Base-by-base conservation (phyloP, 2,113 vertebrate genomes). In the Perca schrenkii region DNA sequence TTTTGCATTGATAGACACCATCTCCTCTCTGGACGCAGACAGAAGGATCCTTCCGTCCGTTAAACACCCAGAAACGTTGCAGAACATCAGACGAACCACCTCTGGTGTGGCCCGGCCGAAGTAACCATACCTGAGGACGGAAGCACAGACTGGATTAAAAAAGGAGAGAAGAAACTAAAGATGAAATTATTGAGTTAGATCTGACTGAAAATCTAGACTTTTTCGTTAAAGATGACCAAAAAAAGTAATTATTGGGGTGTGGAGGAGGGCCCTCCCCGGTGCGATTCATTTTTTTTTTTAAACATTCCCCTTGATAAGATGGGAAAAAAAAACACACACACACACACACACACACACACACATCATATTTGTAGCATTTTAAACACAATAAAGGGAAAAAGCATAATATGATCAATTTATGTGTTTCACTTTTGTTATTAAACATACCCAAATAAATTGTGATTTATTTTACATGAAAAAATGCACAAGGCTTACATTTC, bases 31-130 rank as follows among this genome's bases (percentile, higher is more conserved):
- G 12, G 94, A 93, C 17, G 77, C 91, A 8, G 96, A 96, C 68
- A 98, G 62, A 31, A 94, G 95, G 82, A 98, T 92, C 84, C 94
- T 93, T 3, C 97, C 97, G 0, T 98, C 96, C 2, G 97, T 97
- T 79, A 99, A 91, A 85, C 97, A 97, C 6, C 96, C 97, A 3
- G 96, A 97, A 40, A 98, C 72, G 16, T 92, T 97, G 85, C 97
- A 97, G 80, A 99, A 94, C 87, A 99, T 83, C 16, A 99, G 93
- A 63, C 93, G 95, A 68, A 98, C 95, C 74, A 95, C 92, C 74
- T 96, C 96, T 1, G 96, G 92, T 1, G 93, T 95, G 61, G 94
- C 93, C 63, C 92, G 96, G 13, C 98, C 97, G 62, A 97, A 98
- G 95, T 99, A 99, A 12, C 98, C 98, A 46, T 94, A 99, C 84